These are phyloP conservation scores for Planiliza haematocheilus DNA, from an alignment of 2,113 vertebrate genomes.

Conservation along the genomic window DNA sequence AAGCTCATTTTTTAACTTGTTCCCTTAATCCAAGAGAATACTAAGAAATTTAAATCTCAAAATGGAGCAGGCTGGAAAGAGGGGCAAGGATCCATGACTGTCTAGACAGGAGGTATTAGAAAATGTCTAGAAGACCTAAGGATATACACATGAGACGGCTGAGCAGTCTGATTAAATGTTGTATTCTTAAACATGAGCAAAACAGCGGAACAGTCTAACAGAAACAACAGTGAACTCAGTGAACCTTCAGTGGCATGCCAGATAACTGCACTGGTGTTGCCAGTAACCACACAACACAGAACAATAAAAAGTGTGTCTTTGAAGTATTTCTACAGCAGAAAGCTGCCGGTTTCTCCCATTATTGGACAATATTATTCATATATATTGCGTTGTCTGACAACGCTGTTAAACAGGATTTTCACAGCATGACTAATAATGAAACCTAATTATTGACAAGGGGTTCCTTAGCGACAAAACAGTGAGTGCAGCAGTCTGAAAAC, in stretches of 20 bases:
- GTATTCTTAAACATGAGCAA: background rate
- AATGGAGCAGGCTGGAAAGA: too few relatives aligned
- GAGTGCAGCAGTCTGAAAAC: slow-evolving; percentile 32
- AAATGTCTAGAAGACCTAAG: too few relatives aligned
- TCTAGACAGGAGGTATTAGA: too few relatives aligned
- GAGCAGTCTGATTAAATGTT: too few relatives aligned
- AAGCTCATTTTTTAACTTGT: too few relatives aligned
- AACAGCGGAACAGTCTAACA: background rate
- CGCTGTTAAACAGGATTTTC: background rate
- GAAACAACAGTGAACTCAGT: slow-evolving; percentile 10
- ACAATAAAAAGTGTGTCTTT: slow-evolving; percentile 8
- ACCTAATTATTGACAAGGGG: slow-evolving; percentile 18
- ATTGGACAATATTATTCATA: too few relatives aligned
- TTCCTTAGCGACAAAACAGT: slow-evolving; percentile 56
- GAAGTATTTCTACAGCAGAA: background rate
- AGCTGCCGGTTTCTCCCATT: background rate
- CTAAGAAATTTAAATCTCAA: too few relatives aligned
- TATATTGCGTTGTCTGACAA: background rate
- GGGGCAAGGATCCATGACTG: too few relatives aligned
- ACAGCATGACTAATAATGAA: background rate
- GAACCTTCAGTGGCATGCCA: slow-evolving; percentile 12
- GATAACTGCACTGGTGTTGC: background rate
- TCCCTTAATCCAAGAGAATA: too few relatives aligned
- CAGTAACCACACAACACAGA: background rate
- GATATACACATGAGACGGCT: too few relatives aligned